Base-by-base conservation (phyloP, 1,140 invertebrate genomes). In the Nylanderia fulva region DNA sequence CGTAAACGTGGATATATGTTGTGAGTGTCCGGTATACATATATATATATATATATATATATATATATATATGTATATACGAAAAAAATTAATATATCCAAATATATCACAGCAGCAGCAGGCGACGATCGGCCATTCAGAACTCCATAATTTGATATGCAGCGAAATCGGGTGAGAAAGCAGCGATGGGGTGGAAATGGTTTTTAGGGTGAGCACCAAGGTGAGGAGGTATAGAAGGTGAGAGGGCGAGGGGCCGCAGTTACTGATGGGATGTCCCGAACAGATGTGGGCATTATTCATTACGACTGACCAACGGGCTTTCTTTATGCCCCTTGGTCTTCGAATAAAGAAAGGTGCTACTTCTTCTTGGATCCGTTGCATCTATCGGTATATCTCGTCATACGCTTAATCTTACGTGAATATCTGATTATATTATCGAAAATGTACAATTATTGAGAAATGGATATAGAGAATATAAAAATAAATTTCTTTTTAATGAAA, bases 41-140 rank as follows among this genome's bases (percentile, higher is more conserved):
- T n/a, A n/a, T n/a, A n/a, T n/a, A n/a, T n/a, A n/a, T n/a, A n/a
- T n/a, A n/a, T n/a, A n/a, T n/a, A n/a, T n/a, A n/a, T n/a, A n/a
- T n/a, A n/a, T n/a, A n/a, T n/a, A n/a, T n/a, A n/a, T n/a, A n/a
- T n/a, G n/a, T n/a, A 24, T 48, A 48, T 48, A 48, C 9, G 71
- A 86, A 94, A 94, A 93, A 94, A 94, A 94, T 94, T 94, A 94
- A 94, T 94, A 94, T 94, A 94, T 94, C 93, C 93, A 94, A 94
- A 94, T 94, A 94, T 94, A 94, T 94, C 93, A 94, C 92, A 89
- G 90, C 90, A 91, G 93, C 93, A 94, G 94, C 93, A 92, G 93
- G 93, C 91, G 93, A 92, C 92, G 93, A 94, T 94, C 93, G 93
- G 91, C 94, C 93, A 94, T 94, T 94, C 93, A 90, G 92, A 93